Base-by-base conservation (phyloP, 2,797 vertebrate genomes). In the Pogonophryne albipinna region DNA sequence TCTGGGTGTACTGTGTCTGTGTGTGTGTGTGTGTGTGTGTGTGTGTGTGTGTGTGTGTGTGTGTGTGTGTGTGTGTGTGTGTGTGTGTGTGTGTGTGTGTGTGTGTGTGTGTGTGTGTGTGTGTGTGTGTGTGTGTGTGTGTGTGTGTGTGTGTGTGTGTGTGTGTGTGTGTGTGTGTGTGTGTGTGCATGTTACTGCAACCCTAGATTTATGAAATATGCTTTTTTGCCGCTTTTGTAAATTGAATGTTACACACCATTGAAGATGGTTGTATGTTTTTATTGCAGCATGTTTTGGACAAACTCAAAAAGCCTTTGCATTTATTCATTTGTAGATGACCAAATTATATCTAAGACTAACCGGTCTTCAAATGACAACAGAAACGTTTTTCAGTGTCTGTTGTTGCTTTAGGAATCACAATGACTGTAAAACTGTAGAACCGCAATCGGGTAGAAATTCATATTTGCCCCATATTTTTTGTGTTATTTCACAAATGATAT, bases 221-320 rank as follows among this genome's bases (percentile, higher is more conserved):
- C 62, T 55, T 72, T 65, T 66, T 49, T 61, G 1, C 27, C 15
- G 16, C n/a, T 73, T 47, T 52, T 58, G 38, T 55, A 62, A 64
- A 68, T 47, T 72, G 64, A 68, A 59, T 66, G 52, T 75, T 49
- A 50, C 57, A 62, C 63, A 50, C 15, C 23, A 41, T 1, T 45
- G 51, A 66, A 31, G 62, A 55, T 15, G 15, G 44, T n/a, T 62
- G 64, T 63, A 31, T 50, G 74, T 60, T 56, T 23, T 8, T 10
- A 61, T 47, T 14, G 4, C 19, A 14, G 2, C 23, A 16, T 2
- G 31, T 53, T 62, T 71, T 46, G 6, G 44, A 44, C 34, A 38
- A 38, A 27, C 27, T 27, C 27, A 27, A 27, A 27, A 27, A 27
- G 27, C 27, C 4, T 27, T 27, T 27, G 27, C 27, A 27, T 27